These are phyloP conservation scores for Falco biarmicus DNA, from an alignment of 2,797 vertebrate species.

Conservation along the genomic window DNA sequence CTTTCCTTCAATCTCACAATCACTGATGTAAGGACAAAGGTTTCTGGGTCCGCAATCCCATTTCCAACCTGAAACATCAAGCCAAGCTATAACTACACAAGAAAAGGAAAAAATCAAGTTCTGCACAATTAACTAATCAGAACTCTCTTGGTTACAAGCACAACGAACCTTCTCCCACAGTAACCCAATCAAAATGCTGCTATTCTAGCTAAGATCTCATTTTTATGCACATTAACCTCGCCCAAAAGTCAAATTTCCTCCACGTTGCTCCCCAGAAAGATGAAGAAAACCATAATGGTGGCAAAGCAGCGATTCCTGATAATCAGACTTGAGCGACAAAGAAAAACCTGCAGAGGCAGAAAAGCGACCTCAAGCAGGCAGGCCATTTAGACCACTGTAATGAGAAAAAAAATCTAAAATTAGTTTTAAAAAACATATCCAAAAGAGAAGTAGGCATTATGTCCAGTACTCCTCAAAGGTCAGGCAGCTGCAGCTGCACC, in stretches of 20 bases:
- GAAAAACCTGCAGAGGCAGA: not conserved
- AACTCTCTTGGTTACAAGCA: not conserved
- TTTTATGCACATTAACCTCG: fast-evolving
- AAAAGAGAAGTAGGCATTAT: not conserved
- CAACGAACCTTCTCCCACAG: not conserved
- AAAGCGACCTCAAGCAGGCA: not conserved
- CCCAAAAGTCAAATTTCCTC: not conserved
- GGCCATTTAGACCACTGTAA: not conserved
- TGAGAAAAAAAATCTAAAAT: not conserved
- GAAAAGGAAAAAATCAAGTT: not conserved
- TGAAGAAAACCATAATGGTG: not conserved
- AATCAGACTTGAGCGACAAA: not conserved
- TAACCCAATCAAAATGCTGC: not conserved
- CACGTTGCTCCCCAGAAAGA: fast-evolving
- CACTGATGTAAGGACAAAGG: not conserved
- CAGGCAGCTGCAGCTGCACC: not conserved
- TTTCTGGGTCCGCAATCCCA: not conserved
- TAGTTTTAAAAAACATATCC: not conserved
- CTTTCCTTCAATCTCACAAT: not conserved
- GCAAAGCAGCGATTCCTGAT: not conserved
- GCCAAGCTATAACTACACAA: not conserved
- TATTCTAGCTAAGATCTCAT: not conserved
- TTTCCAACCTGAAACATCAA: not conserved
- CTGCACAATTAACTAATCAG: not conserved
- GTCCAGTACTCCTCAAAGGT: not conserved